A percentile compares a stretch with the other conserved stretches of the same genome.
These are phyloP conservation scores for Papilio elwesi DNA, from an alignment of 2,888 invertebrate species.

Conservation along the genomic window DNA sequence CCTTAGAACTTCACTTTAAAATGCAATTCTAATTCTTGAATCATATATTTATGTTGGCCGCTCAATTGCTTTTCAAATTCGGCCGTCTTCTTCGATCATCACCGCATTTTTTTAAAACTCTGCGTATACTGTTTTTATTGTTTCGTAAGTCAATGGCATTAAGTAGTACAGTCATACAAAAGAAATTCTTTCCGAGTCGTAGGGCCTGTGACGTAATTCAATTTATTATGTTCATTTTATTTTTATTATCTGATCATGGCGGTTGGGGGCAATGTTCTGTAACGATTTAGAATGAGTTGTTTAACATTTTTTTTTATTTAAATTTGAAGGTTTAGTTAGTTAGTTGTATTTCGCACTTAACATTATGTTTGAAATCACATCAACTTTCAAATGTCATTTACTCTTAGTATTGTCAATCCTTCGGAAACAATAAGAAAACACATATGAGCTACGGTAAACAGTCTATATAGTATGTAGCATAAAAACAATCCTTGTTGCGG, in stretches of 20 bases:
- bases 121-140: neutral
- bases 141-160: neutral
- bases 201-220: constrained; percentile 14
- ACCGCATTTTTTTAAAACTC: neutral
- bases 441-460: too few species aligned
- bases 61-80: neutral
- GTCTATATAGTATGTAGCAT: too few species aligned
- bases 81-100: neutral
- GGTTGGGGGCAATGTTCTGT: constrained; percentile 7
- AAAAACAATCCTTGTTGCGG: too few species aligned
- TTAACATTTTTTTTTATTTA: neutral
- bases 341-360: constrained; percentile 1
- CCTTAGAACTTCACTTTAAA: neutral
- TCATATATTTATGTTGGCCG: neutral
- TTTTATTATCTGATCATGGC: constrained; percentile 24
- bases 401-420: too few species aligned
- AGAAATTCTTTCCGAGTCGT: constrained; percentile 15
- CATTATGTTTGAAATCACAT: neutral
- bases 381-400: neutral
- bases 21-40: too few species aligned
- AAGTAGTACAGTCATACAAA: constrained; percentile 41
- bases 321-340: neutral
- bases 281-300: constrained; percentile 15
- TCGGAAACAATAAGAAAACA: too few species aligned
- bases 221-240: constrained; percentile 33